These are phyloP conservation scores for Lycocorax pyrrhopterus DNA, from an alignment of 2,113 vertebrate genomes.

Conservation along the genomic window DNA sequence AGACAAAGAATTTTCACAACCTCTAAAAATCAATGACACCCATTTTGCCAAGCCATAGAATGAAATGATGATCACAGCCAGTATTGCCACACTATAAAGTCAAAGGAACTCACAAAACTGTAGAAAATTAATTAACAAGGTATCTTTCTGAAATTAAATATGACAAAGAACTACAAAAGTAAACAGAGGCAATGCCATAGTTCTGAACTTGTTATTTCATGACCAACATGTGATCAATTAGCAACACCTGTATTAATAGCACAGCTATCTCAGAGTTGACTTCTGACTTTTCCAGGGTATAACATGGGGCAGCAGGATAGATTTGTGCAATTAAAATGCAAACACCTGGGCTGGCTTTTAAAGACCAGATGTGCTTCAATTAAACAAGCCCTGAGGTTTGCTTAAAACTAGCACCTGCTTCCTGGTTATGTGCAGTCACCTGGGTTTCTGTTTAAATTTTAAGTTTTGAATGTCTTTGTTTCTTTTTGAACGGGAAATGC, in stretches of 20 bases:
- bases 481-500: background rate
- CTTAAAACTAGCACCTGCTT: conserved; percentile 32
- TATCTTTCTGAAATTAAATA: background rate
- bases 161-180: background rate
- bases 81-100: background rate
- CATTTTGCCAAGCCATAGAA: background rate
- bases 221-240: background rate
- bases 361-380: conserved; percentile 34
- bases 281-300: conserved; percentile 14
- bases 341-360: conserved; percentile 23
- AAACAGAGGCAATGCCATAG: background rate
- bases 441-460: background rate
- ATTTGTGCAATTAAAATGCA: conserved; percentile 28
- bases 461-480: background rate
- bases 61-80: background rate
- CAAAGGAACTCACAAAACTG: background rate
- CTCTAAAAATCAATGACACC: background rate
- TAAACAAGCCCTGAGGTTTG: conserved; percentile 40
- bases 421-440: background rate
- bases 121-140: background rate
- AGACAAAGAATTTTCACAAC: background rate
- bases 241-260: background rate
- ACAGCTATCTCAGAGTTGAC: background rate
- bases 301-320: background rate
- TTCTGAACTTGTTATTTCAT: conserved; percentile 2